These are phyloP conservation scores for Sphyrna mokarran DNA, from an alignment of 2,113 vertebrate species.

Conservation along the genomic window DNA sequence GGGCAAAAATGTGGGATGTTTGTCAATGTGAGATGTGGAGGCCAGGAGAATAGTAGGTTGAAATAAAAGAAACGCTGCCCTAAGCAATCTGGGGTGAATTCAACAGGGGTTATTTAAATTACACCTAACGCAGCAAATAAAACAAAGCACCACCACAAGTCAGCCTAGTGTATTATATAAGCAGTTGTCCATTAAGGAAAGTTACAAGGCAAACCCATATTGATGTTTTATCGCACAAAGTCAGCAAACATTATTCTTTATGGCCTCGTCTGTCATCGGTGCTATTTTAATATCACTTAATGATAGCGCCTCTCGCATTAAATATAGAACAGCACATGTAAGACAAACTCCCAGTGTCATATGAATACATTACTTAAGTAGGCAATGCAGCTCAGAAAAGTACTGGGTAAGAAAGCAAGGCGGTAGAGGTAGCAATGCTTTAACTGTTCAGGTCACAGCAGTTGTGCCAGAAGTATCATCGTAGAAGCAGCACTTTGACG, in stretches of 20 bases:
- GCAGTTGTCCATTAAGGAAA: neutral
- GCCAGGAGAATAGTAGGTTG: neutral
- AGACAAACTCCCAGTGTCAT: conserved; percentile 28
- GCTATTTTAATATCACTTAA: conserved; percentile 33
- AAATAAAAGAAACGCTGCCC: neutral
- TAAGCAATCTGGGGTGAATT: neutral
- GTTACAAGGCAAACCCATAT: neutral
- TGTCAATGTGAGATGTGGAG: neutral
- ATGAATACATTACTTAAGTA: conserved; percentile 16
- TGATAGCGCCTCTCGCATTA: conserved; percentile 23
- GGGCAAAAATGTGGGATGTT: neutral
- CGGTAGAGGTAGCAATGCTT: neutral
- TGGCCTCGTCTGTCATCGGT: conserved; percentile 9
- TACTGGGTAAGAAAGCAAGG: neutral
- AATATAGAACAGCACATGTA: conserved; percentile 9
- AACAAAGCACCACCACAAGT: neutral
- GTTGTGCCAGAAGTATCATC: neutral
- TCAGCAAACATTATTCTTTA: conserved; percentile 5
- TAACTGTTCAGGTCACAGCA: neutral
- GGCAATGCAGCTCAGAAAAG: neutral
- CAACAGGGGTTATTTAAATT: neutral
- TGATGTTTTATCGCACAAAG: conserved; percentile 11
- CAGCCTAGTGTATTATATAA: neutral
- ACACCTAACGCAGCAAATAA: neutral
- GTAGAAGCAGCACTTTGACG: neutral